phyloP scores from a whole-genome alignment of 1,140 invertebrate species.

The Drosophila sulfurigaster region DNA sequence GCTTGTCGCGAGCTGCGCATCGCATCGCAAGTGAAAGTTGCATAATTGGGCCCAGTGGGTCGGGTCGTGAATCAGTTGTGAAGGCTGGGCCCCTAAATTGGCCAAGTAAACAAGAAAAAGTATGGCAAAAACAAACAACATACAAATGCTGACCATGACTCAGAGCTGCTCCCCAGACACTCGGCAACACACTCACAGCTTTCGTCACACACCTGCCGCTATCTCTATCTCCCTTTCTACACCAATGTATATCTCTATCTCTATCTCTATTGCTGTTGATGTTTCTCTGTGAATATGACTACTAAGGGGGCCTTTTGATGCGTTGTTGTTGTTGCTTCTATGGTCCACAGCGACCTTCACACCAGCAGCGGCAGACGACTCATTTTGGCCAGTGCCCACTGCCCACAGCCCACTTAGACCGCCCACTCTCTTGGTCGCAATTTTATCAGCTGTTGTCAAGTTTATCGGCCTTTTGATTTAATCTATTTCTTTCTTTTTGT shows the following conservation, averaged over 20 bases:
- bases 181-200: slow-evolving; percentile 1
- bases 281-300: background rate
- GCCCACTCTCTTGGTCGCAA: slow-evolving; percentile 8
- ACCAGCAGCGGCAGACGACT: slow-evolving; percentile 18
- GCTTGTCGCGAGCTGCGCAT: background rate
- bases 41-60: slow-evolving; percentile 49
- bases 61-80: slow-evolving; percentile 22
- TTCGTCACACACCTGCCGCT: slow-evolving; percentile 36
- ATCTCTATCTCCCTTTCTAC: background rate
- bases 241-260: background rate
- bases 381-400: slow-evolving; percentile 8
- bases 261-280: background rate
- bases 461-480: slow-evolving; percentile 29
- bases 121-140: slow-evolving; percentile 20
- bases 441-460: slow-evolving; percentile 26
- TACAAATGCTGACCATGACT: slow-evolving; percentile 29
- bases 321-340: background rate
- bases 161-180: slow-evolving; percentile 12
- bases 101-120: slow-evolving; percentile 11
- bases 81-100: slow-evolving; percentile 33
- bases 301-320: background rate
- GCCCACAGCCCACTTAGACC: slow-evolving; percentile 11
- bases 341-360: slow-evolving; percentile 33
- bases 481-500: slow-evolving; percentile 24
- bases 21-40: slow-evolving; percentile 51